These are phyloP conservation scores for Clupea harengus DNA, from an alignment of 2,113 vertebrate species.

Conservation along the genomic window DNA sequence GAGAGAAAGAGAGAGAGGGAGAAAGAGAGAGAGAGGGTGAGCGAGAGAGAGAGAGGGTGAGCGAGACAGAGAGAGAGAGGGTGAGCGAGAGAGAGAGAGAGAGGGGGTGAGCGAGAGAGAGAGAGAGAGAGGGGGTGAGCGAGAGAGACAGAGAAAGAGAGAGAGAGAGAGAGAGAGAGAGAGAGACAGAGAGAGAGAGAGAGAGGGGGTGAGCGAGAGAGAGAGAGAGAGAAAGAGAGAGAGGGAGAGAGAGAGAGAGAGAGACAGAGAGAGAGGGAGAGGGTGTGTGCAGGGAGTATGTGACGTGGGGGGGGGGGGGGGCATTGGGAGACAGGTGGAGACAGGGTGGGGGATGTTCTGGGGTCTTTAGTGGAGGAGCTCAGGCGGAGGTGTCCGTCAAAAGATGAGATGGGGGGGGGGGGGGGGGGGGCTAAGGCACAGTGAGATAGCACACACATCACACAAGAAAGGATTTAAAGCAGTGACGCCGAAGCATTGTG, in stretches of 20 bases:
- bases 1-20: neutral
- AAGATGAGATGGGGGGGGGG: neutral
- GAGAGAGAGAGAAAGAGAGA: slow-evolving; percentile 8
- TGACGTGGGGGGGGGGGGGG: too few species aligned
- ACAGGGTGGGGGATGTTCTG: neutral
- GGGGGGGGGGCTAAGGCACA: neutral
- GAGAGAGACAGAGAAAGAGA: slow-evolving; percentile 25
- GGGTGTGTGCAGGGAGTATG: too few species aligned
- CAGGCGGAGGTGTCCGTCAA: neutral
- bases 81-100: slow-evolving; percentile 22
- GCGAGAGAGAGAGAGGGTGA: neutral
- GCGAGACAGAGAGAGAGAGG: neutral
- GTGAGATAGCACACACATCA: neutral
- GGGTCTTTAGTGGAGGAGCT: neutral
- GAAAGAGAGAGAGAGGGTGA: slow-evolving; percentile 16
- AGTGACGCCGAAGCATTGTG: neutral
- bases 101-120: neutral
- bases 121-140: neutral
- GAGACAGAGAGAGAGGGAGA: neutral
- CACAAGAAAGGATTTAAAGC: neutral
- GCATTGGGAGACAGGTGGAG: neutral
- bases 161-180: too few species aligned
- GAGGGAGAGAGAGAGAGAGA: neutral
- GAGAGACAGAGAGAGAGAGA: neutral
- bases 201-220: slow-evolving; percentile 12